These are phyloP conservation scores for Dipodomys stephensi DNA, from an alignment of 2,113 vertebrate species.

Conservation along the genomic window DNA sequence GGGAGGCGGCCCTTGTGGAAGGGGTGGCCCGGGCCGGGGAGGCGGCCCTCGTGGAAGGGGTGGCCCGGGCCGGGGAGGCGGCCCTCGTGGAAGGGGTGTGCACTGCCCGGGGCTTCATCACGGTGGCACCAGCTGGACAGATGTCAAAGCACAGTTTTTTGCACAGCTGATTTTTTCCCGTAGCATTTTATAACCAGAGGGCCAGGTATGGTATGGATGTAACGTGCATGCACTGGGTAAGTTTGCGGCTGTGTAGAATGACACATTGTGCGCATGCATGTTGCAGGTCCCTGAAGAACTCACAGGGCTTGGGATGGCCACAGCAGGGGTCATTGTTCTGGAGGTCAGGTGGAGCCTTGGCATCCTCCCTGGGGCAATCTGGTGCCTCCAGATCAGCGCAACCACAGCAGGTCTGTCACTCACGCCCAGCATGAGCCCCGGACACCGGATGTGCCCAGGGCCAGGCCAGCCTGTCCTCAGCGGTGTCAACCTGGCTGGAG, in stretches of 20 bases:
- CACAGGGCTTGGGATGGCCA: accelerated
- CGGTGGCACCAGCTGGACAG: too few relatives aligned
- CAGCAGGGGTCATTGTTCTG: background rate
- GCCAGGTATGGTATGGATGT: accelerated
- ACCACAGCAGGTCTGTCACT: too few relatives aligned
- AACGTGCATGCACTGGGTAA: accelerated
- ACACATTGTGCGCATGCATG: background rate
- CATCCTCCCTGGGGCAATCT: background rate
- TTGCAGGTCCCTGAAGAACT: background rate
- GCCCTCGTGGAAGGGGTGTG: too few relatives aligned
- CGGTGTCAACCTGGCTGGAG: background rate
- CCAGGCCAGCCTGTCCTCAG: background rate
- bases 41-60: too few relatives aligned
- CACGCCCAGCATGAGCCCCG: background rate
- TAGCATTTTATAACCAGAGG: background rate
- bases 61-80: too few relatives aligned
- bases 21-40: too few relatives aligned
- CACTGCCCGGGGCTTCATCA: too few relatives aligned
- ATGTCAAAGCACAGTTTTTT: too few relatives aligned
- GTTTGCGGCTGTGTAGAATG: too few relatives aligned
- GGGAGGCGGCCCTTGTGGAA: too few relatives aligned
- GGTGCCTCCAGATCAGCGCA: too few relatives aligned
- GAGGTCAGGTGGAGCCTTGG: background rate
- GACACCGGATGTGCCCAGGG: background rate
- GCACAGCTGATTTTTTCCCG: background rate